Percentiles rank a stretch among this genome's conserved stretches.
These are phyloP conservation scores for Listronotus oregonensis DNA, from an alignment of 1,140 invertebrate genomes.

Conservation along the genomic window DNA sequence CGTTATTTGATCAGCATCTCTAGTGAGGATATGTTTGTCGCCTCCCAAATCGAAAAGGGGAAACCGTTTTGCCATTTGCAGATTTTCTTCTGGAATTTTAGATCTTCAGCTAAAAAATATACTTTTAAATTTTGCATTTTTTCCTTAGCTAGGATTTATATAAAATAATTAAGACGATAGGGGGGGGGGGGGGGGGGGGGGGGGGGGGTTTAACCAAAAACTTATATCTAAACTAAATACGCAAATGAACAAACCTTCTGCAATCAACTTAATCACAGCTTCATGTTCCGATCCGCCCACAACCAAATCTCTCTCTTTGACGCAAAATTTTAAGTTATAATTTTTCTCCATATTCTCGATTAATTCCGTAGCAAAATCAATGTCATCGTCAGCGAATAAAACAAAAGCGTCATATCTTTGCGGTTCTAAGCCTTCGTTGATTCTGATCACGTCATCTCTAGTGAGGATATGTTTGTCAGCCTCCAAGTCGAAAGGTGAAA, in stretches of 20 bases:
- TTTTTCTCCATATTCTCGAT: constrained; percentile 65
- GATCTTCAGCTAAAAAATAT: constrained; percentile 46
- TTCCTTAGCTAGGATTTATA: too few species aligned
- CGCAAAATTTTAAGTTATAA: constrained; percentile 67
- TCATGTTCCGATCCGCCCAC: constrained; percentile 70
- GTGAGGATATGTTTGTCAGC: constrained; percentile 49
- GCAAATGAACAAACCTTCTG: constrained; percentile 61
- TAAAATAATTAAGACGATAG: too few species aligned
- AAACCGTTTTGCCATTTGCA: constrained; percentile 19
- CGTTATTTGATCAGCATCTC: constrained; percentile 59
- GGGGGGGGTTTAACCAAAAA: too few species aligned
- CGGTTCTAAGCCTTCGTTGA: constrained; percentile 58
- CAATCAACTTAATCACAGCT: constrained; percentile 72
- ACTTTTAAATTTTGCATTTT: too few species aligned
- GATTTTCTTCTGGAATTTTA: constrained; percentile 46
- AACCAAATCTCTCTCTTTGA: constrained; percentile 70
- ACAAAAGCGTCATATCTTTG: constrained; percentile 73
- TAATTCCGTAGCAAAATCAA: constrained; percentile 65
- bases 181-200: too few species aligned
- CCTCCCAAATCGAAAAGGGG: constrained; percentile 19
- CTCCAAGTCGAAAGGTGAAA: constrained; percentile 21
- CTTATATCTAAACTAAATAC: too few species aligned
- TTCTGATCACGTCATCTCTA: constrained; percentile 60
- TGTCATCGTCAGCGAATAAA: constrained; percentile 72
- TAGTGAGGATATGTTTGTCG: constrained; percentile 49